Evolutionary conservation across 2,797 vertebrate genomes (phyloP).

Genomic region (Cheirogaleus major): DNA sequence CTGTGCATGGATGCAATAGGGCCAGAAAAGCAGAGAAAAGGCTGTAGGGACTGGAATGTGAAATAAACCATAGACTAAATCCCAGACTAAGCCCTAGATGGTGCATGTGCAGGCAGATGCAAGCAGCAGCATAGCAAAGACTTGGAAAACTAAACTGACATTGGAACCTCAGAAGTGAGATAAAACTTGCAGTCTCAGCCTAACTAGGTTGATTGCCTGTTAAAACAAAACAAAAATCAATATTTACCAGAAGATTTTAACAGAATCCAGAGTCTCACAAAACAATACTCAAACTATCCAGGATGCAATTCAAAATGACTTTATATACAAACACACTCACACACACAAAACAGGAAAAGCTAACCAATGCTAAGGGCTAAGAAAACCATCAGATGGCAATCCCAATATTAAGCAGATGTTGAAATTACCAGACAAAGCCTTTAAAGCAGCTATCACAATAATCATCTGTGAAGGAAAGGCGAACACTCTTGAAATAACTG

Average conservation of each 20-base stretch:
- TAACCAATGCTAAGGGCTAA: background rate
- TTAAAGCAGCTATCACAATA: background rate
- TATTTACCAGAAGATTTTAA: background rate
- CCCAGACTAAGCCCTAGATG: background rate
- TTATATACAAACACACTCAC: background rate
- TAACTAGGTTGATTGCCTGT: background rate
- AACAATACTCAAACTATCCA: background rate
- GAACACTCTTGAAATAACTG: background rate
- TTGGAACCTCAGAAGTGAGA: background rate
- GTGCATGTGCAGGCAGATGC: background rate
- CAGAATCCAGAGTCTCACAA: background rate
- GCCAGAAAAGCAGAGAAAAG: background rate
- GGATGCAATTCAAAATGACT: background rate
- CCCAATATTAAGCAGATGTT: background rate
- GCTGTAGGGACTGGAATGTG: background rate
- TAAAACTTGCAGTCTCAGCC: background rate
- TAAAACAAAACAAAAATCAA: background rate
- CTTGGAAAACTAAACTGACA: background rate
- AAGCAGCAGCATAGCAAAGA: background rate
- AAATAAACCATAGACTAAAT: background rate
- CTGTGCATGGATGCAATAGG: too few relatives aligned
- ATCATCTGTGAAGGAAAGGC: background rate
- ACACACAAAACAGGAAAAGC: background rate
- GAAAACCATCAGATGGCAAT: background rate
- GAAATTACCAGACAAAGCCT: background rate